A percentile compares a stretch with the other conserved stretches of the same genome.
These are phyloP conservation scores for Notechis scutatus DNA, from an alignment of 2,113 vertebrate genomes.

Conservation along the genomic window DNA sequence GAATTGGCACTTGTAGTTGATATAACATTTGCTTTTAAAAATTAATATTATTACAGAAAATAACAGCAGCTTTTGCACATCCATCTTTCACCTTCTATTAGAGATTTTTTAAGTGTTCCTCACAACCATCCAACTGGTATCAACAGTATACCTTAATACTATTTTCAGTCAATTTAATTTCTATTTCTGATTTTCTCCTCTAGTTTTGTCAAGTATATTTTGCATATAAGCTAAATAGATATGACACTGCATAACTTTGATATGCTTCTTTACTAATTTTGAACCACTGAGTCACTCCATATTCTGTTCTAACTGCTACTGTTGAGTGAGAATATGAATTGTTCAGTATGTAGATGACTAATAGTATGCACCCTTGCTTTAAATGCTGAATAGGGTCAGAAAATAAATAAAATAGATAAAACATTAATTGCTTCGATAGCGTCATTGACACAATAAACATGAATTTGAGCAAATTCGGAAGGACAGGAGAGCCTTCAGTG, in stretches of 20 bases:
- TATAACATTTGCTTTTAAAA: neutral
- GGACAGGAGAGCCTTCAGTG: neutral
- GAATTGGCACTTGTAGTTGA: neutral
- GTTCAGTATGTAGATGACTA: neutral
- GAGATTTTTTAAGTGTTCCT: neutral
- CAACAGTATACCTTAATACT: neutral
- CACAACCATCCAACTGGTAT: neutral
- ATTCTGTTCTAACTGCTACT: neutral
- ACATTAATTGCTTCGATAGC: neutral
- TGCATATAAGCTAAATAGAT: neutral
- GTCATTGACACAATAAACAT: neutral
- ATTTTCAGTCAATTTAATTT: neutral
- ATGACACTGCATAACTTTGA: neutral
- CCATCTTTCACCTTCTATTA: neutral
- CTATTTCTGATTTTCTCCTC: neutral
- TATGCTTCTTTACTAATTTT: neutral
- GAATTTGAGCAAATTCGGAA: neutral
- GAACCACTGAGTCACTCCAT: neutral
- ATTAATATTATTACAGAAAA: neutral
- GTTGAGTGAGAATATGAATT: neutral
- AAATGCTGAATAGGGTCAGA: neutral
- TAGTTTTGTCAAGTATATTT: neutral
- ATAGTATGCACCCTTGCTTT: neutral
- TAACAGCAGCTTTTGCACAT: neutral
- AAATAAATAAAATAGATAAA: neutral